Evolutionary conservation across 2,888 invertebrate genomes (phyloP).

Genomic region (Neoaliturus tenellus): DNA sequence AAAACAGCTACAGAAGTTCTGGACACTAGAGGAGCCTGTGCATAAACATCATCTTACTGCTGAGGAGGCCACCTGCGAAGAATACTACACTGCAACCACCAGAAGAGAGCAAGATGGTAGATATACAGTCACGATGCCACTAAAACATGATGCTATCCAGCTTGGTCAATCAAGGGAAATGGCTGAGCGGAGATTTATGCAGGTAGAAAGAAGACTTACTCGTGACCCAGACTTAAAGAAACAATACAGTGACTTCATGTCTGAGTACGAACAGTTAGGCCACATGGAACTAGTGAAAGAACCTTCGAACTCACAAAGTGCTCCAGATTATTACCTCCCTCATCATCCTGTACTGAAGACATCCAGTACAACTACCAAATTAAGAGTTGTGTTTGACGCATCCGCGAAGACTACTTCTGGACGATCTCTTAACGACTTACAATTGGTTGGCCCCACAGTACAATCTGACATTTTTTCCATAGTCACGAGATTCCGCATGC

Average conservation of each 20-base stretch:
- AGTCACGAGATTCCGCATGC: background rate
- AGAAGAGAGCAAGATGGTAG: background rate
- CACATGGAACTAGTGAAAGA: conserved; percentile 13
- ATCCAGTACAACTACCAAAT: conserved; percentile 37
- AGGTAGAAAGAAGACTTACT: background rate
- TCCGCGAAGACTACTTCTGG: conserved; percentile 20
- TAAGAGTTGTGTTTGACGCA: conserved; percentile 42
- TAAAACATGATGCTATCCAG: background rate
- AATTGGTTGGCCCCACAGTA: conserved; percentile 7
- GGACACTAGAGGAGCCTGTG: conserved; percentile 1
- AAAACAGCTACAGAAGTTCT: conserved; percentile 21
- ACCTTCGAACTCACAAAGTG: background rate
- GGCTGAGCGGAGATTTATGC: background rate
- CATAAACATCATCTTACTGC: background rate
- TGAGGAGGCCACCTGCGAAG: background rate
- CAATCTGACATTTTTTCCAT: conserved; percentile 16
- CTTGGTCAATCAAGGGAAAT: background rate
- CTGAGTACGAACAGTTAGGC: background rate
- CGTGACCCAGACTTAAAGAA: background rate
- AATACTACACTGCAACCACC: background rate
- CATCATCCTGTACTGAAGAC: conserved; percentile 18
- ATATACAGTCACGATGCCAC: background rate
- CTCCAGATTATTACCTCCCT: conserved; percentile 4
- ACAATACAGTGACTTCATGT: conserved; percentile 13
- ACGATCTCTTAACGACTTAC: background rate